Base-by-base conservation (phyloP, 2,113 vertebrate genomes). In the Campylorhamphus procurvoides region DNA sequence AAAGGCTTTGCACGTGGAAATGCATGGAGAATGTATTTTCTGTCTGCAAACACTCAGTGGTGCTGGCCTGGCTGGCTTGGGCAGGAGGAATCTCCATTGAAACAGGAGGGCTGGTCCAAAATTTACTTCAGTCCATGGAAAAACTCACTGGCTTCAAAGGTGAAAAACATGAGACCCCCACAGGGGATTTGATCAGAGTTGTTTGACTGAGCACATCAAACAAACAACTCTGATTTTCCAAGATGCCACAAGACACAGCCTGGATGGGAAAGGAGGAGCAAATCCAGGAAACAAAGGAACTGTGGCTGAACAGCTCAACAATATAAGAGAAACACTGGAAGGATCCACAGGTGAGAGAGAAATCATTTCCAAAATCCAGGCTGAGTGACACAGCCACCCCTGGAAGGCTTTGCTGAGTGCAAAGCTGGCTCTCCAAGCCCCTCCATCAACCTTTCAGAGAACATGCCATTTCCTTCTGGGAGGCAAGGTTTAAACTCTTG, bases 361-460 rank as follows among this genome's bases (percentile, higher is more conserved):
- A 91, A 72, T 12, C 0, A 0, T 47, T 79, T 50, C 3, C 0
- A 4, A 53, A 93, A 19, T 12, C 47, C 71, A 53, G 0, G 1
- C 3, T 9, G 44, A 75, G 37, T 6, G 42, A 42, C 47, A 77
- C 50, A 78, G 63, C 24, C 69, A 64, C 15, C 46, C 59, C 3
- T 0, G 1, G 49, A 28, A 29, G 27, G 23, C 68, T 22, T 39
- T 12, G 10, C 42, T 29, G 67, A 85, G 40, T 24, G 58, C 25
- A 23, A 68, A 77, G n/a, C 0, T 69, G 59, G n/a, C 64, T 86
- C 52, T 37, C 18, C 39, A 31, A 37, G 24, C 1, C 35, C 69
- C 50, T 10, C 14, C 16, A 25, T 33, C 76, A 15, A 25, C 9
- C 82, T 31, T n/a, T 33, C n/a, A 29, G 50, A 74, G 52, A 86